Conservation (phyloP, 2,113 vertebrate species). For the Heloderma charlesbogerti region DNA sequence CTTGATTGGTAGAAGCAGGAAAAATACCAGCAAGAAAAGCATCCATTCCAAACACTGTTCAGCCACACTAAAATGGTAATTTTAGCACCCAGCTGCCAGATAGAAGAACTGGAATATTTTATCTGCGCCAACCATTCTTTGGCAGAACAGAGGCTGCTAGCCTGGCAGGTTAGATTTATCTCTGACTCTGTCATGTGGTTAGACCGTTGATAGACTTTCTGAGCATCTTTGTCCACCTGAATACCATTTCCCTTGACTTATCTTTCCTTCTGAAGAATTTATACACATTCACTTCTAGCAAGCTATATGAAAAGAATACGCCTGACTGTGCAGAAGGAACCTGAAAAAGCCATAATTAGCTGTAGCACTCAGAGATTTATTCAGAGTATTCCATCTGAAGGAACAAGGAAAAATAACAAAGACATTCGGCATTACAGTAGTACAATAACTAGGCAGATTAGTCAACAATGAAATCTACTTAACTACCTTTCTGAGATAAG, state of each 20-base stretch:
- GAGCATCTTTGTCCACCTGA: neutral
- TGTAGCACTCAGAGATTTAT: neutral
- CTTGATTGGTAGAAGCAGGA: rapidly evolving
- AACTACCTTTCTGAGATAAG: constrained; percentile 25
- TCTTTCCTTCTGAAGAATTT: constrained; percentile 11
- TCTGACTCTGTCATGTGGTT: neutral
- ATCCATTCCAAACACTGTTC: rapidly evolving
- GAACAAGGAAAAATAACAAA: neutral
- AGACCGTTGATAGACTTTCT: constrained; percentile 4
- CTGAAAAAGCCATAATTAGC: constrained; percentile 41
- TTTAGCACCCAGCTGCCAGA: neutral
- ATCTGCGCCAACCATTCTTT: neutral
- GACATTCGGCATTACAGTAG: rapidly evolving
- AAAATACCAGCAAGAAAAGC: rapidly evolving
- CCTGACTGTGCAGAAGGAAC: constrained; percentile 15
- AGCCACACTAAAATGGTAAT: rapidly evolving
- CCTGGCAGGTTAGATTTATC: constrained; percentile 44
- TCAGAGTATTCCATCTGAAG: constrained; percentile 13
- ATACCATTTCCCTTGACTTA: constrained; percentile 21
- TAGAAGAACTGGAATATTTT: neutral
- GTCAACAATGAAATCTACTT: neutral
- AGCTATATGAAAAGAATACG: neutral
- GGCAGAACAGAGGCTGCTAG: neutral
- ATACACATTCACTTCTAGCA: constrained; percentile 19
- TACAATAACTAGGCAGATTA: neutral